Evolutionary conservation across 2,888 invertebrate genomes (phyloP).

Genomic region (Oxytorus armatus): DNA sequence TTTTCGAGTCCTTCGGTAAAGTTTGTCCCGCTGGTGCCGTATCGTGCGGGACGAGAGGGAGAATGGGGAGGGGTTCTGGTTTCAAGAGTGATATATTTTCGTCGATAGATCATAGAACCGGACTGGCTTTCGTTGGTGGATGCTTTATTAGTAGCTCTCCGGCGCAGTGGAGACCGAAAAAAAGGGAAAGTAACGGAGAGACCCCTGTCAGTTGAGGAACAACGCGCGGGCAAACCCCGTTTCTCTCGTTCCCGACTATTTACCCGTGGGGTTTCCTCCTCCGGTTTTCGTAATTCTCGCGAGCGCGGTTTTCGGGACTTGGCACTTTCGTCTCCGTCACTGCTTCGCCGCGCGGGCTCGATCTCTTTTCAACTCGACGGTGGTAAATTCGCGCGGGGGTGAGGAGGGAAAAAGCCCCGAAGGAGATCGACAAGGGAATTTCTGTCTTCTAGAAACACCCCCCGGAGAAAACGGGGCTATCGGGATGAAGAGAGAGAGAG

Average conservation of each 20-base stretch:
- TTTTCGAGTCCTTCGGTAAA: conserved; percentile 50
- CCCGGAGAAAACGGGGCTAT: conserved; percentile 39
- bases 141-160: conserved; percentile 75
- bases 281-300: conserved; percentile 20
- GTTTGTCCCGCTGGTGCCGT: conserved; percentile 42
- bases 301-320: conserved; percentile 54
- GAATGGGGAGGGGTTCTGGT: conserved; percentile 30
- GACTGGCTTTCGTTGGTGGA: conserved; percentile 72
- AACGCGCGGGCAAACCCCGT: conserved; percentile 69
- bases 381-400: conserved; percentile 35
- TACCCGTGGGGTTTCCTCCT: conserved; percentile 75
- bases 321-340: conserved; percentile 51
- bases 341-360: conserved; percentile 52
- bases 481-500: conserved; percentile 60
- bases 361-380: conserved; percentile 70
- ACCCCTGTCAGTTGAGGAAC: conserved; percentile 71
- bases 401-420: conserved; percentile 67
- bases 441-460: conserved; percentile 54
- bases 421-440: conserved; percentile 67
- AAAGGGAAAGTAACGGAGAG: conserved; percentile 55
- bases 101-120: conserved; percentile 73
- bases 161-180: conserved; percentile 66
- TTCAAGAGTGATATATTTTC: conserved; percentile 69
- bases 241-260: conserved; percentile 72
- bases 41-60: background rate